phyloP scores from a whole-genome alignment of 2,888 invertebrate genomes.

The Drosophila barbarae region DNA sequence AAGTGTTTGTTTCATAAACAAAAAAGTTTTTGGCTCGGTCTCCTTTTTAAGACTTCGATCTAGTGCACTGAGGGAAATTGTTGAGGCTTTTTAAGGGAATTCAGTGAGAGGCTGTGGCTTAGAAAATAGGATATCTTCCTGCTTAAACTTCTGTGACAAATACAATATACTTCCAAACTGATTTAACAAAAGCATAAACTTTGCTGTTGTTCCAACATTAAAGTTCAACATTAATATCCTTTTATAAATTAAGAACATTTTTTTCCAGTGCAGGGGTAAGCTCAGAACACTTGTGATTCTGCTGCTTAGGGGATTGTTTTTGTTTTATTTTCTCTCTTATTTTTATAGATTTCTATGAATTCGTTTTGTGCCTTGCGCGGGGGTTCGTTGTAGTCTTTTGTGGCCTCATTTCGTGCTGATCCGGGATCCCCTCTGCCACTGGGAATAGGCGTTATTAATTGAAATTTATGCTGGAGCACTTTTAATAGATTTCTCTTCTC shows the following conservation, averaged over 20 bases:
- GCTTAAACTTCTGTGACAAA: too few relatives aligned
- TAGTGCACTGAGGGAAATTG: slow-evolving; percentile 1
- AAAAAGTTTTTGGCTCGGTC: slow-evolving; percentile 26
- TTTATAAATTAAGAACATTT: too few relatives aligned
- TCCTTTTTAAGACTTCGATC: slow-evolving; percentile 42
- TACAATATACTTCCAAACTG: too few relatives aligned
- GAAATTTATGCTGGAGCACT: slow-evolving; percentile 73
- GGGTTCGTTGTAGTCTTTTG: slow-evolving; percentile 58
- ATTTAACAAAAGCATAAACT: background rate
- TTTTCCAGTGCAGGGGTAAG: slow-evolving; percentile 28
- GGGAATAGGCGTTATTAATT: slow-evolving; percentile 64
- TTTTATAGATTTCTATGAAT: slow-evolving; percentile 25
- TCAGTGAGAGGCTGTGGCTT: too few relatives aligned
- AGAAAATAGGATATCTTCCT: too few relatives aligned
- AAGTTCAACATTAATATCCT: too few relatives aligned
- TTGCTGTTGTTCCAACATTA: too few relatives aligned
- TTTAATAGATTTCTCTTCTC: slow-evolving; percentile 62
- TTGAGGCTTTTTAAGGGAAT: background rate
- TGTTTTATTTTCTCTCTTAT: slow-evolving; percentile 1
- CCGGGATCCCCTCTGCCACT: slow-evolving; percentile 14
- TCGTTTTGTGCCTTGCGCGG: slow-evolving; percentile 15
- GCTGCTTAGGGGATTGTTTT: slow-evolving; percentile 20
- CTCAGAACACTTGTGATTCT: slow-evolving; percentile 33
- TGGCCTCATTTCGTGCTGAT: slow-evolving; percentile 61
- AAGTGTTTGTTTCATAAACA: slow-evolving; percentile 45